Base-by-base conservation (phyloP, 2,888 invertebrate species). In the Drosophila flavopinicola region DNA sequence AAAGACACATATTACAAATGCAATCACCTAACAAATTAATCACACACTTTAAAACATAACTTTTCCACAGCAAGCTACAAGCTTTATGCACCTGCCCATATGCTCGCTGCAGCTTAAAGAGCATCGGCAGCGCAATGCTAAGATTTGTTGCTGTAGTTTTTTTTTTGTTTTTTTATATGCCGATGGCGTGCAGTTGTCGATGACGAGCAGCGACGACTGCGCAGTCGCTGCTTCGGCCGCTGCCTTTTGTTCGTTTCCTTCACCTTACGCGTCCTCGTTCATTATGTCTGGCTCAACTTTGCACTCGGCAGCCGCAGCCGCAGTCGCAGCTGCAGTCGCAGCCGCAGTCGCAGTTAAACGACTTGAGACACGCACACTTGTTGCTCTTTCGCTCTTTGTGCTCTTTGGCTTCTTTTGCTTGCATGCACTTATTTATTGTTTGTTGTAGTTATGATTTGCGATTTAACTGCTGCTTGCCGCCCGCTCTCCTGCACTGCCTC, bases 381-480 rank as follows among this genome's bases (percentile, higher is more conserved):
- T 84, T 87, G 88, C 78, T 79, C 87, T 80, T 82, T 71, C 56
- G 67, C 76, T 77, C 75, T 71, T 76, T 47, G 67, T 53, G 52
- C 45, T 27, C 11, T 35, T 29, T n/a, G n/a, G n/a, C n/a, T 13
- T 33, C 51, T 63, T 53, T 61, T 56, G 38, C 45, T 64, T 57
- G 78, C 61, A 66, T 65, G 83, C 78, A 72, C 73, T 83, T 87
- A 79, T 85, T 82, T 87, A 85, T 85, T 85, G 66, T 87, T 87
- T 82, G 88, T 82, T 87, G 88, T 83, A 84, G 79, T 82, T 86
- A 87, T 87, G 86, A 87, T 82, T 87, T 87, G 85, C 87, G 75
- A 80, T 87, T 87, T 78, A 85, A 47, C 30, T 65, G 54, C 66
- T 42, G 58, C 53, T 45, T 20, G 20, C 33, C 39, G 11, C 35